Conservation (phyloP, 1,140 invertebrate species). For the Brachionus koreanus region DNA sequence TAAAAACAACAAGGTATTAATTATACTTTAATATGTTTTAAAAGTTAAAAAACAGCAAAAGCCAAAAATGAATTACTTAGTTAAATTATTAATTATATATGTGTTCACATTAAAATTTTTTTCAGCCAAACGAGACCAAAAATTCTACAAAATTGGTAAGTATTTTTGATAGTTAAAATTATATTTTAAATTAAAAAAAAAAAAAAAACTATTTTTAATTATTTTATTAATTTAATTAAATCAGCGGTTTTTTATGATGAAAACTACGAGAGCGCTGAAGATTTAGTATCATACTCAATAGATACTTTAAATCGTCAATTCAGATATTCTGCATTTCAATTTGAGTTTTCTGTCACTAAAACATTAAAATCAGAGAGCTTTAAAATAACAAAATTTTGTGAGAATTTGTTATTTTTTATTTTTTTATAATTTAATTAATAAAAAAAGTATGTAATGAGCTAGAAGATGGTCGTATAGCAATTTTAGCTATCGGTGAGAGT, state of each 20-base stretch:
- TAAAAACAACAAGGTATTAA: not conserved
- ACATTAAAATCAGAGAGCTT: not conserved
- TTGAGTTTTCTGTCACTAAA: not conserved
- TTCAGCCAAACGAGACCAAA: not conserved
- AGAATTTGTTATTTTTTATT: not conserved
- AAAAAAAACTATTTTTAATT: not conserved
- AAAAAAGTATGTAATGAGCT: conserved; percentile 20
- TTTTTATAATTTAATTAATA: not conserved
- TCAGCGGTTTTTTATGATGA: conserved; percentile 33
- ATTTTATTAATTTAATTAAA: not conserved
- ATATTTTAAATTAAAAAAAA: not conserved
- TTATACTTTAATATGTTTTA: not conserved
- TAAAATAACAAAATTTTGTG: conserved; percentile 9
- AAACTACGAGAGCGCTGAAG: conserved; percentile 9
- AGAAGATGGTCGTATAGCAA: conserved; percentile 18
- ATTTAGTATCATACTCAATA: conserved; percentile 32
- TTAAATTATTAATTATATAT: not conserved
- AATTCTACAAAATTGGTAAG: not conserved
- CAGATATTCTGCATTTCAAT: not conserved
- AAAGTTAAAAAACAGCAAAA: not conserved
- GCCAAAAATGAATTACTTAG: not conserved
- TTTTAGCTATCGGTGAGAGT: not conserved
- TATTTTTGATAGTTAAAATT: not conserved
- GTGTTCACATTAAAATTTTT: not conserved
- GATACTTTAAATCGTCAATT: conserved; percentile 39